Conservation (phyloP, 2,113 vertebrate species). For the Dasypus novemcinctus region DNA sequence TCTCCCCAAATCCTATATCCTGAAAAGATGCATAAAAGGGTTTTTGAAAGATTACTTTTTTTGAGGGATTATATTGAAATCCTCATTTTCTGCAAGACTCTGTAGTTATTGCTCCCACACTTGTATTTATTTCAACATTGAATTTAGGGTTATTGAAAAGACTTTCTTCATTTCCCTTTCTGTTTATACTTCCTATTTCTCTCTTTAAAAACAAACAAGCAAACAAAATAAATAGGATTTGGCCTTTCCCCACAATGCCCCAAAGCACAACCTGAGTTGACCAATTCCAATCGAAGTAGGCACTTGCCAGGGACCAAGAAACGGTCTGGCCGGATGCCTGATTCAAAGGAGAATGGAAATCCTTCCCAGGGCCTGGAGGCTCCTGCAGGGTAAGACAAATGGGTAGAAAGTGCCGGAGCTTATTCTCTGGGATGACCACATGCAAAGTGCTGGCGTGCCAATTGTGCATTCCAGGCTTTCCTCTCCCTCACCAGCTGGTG, state of each 20-base stretch:
- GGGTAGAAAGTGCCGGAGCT: not conserved
- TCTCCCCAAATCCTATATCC: not conserved
- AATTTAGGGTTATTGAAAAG: slow-evolving; percentile 28
- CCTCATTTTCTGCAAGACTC: not conserved
- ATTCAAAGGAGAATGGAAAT: not conserved
- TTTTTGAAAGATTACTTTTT: slow-evolving; percentile 32
- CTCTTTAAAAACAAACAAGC: not conserved
- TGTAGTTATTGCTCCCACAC: not conserved
- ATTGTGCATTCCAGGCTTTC: accelerated
- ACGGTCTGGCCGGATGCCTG: not conserved
- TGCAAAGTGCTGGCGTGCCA: accelerated
- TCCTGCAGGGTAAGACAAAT: not conserved
- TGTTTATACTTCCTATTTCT: not conserved
- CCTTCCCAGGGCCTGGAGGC: accelerated
- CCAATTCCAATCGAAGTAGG: not conserved
- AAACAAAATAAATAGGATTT: slow-evolving; percentile 28
- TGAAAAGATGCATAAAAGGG: slow-evolving; percentile 1
- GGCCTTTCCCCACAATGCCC: not conserved
- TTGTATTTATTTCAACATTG: not conserved
- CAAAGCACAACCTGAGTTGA: not conserved
- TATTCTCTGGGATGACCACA: not conserved
- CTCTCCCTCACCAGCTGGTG: not conserved
- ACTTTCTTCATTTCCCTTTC: not conserved
- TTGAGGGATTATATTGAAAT: slow-evolving; percentile 16
- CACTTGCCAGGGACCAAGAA: not conserved